phyloP scores from a whole-genome alignment of 2,888 invertebrate species.

The Apeira syringaria region DNA sequence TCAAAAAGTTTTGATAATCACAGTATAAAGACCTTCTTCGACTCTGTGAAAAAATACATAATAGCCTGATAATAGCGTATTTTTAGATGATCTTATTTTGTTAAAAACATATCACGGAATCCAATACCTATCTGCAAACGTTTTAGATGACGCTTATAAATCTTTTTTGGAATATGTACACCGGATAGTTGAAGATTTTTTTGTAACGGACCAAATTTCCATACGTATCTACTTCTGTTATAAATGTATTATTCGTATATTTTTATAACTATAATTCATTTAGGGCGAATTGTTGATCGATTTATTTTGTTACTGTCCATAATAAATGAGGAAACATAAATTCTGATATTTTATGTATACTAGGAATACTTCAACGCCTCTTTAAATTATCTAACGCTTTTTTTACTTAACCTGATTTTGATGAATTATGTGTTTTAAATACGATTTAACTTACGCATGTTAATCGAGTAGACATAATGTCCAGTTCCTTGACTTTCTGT shows the following conservation, averaged over 20 bases:
- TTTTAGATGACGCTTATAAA: slow-evolving; percentile 57
- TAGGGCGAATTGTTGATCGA: slow-evolving; percentile 13
- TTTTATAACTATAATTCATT: slow-evolving; percentile 18
- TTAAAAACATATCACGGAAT: slow-evolving; percentile 61
- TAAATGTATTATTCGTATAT: slow-evolving; percentile 23
- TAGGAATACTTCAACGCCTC: too few relatives aligned
- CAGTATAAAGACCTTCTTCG: slow-evolving; percentile 54
- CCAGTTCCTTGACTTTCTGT: too few relatives aligned
- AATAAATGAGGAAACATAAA: slow-evolving; percentile 10
- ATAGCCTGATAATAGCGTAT: slow-evolving; percentile 56
- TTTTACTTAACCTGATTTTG: too few relatives aligned
- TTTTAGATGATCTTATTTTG: slow-evolving; percentile 80
- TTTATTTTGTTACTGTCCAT: slow-evolving; percentile 19
- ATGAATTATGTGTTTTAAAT: too few relatives aligned
- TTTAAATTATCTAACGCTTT: slow-evolving; percentile 10
- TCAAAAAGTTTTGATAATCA: slow-evolving; percentile 48
- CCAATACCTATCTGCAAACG: slow-evolving; percentile 53
- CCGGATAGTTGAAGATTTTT: slow-evolving; percentile 30
- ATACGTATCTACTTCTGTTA: slow-evolving; percentile 20
- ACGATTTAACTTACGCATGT: too few relatives aligned
- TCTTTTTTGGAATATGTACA: slow-evolving; percentile 36
- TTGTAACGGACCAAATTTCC: slow-evolving; percentile 34
- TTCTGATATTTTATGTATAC: slow-evolving; percentile 7
- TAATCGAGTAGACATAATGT: too few relatives aligned
- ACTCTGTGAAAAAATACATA: slow-evolving; percentile 35